phyloP scores from a whole-genome alignment of 2,797 vertebrate genomes.

The Chloroceryle inda region DNA sequence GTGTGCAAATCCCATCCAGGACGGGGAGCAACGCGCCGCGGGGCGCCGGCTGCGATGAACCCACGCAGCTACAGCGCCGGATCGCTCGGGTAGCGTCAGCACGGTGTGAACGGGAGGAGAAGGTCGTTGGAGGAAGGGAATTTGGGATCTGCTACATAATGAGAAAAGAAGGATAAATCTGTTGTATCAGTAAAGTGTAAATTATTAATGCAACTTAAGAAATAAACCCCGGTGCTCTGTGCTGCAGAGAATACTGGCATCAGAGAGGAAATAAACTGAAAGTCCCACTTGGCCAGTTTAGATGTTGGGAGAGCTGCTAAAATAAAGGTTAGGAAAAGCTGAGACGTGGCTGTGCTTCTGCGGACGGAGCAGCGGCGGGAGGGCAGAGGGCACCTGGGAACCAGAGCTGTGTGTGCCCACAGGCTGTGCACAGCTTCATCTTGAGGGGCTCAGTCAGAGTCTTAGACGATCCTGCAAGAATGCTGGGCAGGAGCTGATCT shows the following conservation, averaged over 20 bases:
- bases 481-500: neutral
- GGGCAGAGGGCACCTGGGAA: neutral
- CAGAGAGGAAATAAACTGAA: neutral
- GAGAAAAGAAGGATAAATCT: neutral
- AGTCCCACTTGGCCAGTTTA: neutral
- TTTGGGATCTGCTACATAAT: neutral
- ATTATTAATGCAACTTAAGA: neutral
- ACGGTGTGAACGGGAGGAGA: neutral
- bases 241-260: neutral
- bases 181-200: neutral
- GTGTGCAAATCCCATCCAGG: neutral
- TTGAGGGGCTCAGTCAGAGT: rapidly evolving
- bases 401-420: rapidly evolving
- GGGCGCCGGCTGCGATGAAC: rapidly evolving
- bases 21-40: neutral
- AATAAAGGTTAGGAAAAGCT: neutral
- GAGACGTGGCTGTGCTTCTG: neutral
- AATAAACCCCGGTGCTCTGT: neutral
- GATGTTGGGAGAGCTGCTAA: neutral
- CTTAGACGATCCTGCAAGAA: rapidly evolving
- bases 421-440: neutral
- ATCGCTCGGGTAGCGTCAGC: neutral
- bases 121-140: neutral
- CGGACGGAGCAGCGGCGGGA: neutral
- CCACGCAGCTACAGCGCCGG: rapidly evolving